A percentile compares a stretch with the other conserved stretches of the same genome.
Evolutionary conservation across 2,113 vertebrate genomes (phyloP).

Genomic region (Irena cyanogastra): DNA sequence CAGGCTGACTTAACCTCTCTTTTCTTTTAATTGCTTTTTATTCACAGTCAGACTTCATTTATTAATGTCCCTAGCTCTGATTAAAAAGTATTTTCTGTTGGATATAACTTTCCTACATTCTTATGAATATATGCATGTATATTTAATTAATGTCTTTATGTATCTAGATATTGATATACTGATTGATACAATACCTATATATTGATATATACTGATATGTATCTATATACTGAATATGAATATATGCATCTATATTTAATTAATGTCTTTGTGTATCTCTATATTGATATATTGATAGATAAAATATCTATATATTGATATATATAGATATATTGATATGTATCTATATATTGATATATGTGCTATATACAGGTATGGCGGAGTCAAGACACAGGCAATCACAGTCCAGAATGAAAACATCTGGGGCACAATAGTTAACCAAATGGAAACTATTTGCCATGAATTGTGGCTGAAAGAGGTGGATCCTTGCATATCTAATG

Average conservation of each 20-base stretch:
- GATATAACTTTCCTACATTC: neutral
- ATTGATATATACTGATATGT: neutral
- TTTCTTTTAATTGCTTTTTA: neutral
- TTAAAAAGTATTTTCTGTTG: neutral
- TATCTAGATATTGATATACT: neutral
- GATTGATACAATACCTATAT: too few species aligned
- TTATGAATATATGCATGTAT: neutral
- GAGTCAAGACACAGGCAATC: neutral
- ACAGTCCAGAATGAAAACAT: neutral
- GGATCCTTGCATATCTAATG: neutral
- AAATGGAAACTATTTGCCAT: neutral
- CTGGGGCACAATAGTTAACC: neutral
- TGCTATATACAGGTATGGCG: neutral
- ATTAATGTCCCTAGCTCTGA: neutral
- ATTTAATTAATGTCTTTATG: neutral
- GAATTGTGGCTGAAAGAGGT: neutral
- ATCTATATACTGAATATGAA: too few species aligned
- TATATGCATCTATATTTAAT: too few species aligned
- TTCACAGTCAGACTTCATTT: neutral
- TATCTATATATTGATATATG: neutral
- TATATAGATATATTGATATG: too few species aligned
- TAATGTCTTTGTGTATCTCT: too few species aligned
- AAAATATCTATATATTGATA: too few species aligned
- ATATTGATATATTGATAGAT: too few species aligned
- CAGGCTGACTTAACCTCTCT: neutral